Evolutionary conservation across 2,113 vertebrate genomes (phyloP).

Genomic region (Elephantulus edwardii): DNA sequence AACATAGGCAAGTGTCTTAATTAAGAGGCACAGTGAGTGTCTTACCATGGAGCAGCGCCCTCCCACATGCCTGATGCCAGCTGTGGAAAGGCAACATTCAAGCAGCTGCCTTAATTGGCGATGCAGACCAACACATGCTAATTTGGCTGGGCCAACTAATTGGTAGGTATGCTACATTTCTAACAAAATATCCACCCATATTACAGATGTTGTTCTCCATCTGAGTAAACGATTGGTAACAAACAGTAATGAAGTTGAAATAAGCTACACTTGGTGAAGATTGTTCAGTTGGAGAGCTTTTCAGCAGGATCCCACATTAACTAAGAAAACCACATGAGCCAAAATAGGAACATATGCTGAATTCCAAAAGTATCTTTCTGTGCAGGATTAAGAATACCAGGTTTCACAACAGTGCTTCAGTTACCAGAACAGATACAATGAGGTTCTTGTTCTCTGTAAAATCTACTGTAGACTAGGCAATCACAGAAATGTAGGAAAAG

Average conservation of each 20-base stretch:
- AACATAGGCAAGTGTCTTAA: slow-evolving; percentile 71
- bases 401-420: background rate
- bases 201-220: slow-evolving; percentile 60
- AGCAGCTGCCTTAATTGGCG: slow-evolving; percentile 71
- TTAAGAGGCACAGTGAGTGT: slow-evolving; percentile 65
- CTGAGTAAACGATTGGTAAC: background rate
- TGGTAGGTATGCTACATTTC: slow-evolving; percentile 58
- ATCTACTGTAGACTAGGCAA: background rate
- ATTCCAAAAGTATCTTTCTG: slow-evolving; percentile 55
- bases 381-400: background rate
- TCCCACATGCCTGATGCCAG: slow-evolving; percentile 60
- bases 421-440: slow-evolving; percentile 8
- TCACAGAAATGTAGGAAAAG: background rate
- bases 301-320: background rate
- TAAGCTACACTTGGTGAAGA: slow-evolving; percentile 30
- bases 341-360: slow-evolving; percentile 33
- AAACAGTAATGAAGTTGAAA: slow-evolving; percentile 57
- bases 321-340: background rate
- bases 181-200: slow-evolving; percentile 43
- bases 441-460: slow-evolving; percentile 22
- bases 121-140: slow-evolving; percentile 61
- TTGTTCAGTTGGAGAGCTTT: slow-evolving; percentile 39
- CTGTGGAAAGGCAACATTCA: slow-evolving; percentile 46
- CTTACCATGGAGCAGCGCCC: slow-evolving; percentile 17
- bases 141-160: slow-evolving; percentile 66